Base-by-base conservation (phyloP, 2,113 vertebrate genomes). In the Cathartes aura region DNA sequence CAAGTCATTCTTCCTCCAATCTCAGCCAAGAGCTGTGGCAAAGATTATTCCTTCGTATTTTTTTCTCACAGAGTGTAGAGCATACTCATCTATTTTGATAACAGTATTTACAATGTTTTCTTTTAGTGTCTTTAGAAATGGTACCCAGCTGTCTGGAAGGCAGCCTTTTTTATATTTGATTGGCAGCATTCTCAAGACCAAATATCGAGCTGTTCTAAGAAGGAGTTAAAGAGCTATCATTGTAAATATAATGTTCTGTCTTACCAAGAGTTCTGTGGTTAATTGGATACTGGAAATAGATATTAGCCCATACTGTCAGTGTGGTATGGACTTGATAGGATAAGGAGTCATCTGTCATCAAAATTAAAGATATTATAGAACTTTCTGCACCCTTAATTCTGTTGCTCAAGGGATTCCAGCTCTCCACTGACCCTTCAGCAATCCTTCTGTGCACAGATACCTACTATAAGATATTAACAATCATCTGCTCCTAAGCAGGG, bases 121-220 rank as follows among this genome's bases (percentile, higher is more conserved):
- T 95, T 97, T 87, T 89, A 95, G 73, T 56, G 56, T 89, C 95
- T 92, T 87, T 90, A 85, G 94, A 96, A 96, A 94, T 88, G 70
- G 45, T 82, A 95, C 53, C 74, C 87, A 94, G 87, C 84, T 93
- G 89, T 92, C 93, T 85, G 80, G 84, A 95, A 85, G 58, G 63
- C 87, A 95, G 84, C 62, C 58, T 82, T 89, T 92, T 96, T 89
- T 93, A 17, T 72, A 55, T 91, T 94, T 97, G 93, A 96, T 93
- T 96, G 95, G 62, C 96, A 90, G 87, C 67, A 56, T 82, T 86
- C 82, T 94, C 62, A 89, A 95, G 89, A 90, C 67, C 92, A 94
- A 93, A 94, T 90, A 94, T 81, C 94, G 96, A 95, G 92, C 58
- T 93, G 78, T 93, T 94, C 93, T 88, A 87, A 66, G 60, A 70